Evolutionary conservation across 2,888 invertebrate species (phyloP).

Genomic region (Sabatieria punctata): DNA sequence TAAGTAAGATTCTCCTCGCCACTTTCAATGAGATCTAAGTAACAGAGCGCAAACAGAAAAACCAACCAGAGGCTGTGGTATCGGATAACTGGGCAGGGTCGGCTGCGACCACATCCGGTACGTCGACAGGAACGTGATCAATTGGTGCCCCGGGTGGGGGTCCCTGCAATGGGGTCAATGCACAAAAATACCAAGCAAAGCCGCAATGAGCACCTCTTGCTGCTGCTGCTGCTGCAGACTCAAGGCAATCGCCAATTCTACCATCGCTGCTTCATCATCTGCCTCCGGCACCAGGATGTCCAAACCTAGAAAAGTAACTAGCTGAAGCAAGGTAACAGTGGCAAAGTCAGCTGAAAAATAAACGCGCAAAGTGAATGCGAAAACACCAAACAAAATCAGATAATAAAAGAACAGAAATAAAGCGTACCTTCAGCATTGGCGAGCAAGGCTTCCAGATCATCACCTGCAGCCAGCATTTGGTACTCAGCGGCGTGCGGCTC

Average conservation of each 20-base stretch:
- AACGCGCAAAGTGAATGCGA: no score
- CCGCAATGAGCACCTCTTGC: neutral
- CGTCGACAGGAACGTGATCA: neutral
- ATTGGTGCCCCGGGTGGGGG: neutral
- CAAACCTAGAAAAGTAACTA: no score
- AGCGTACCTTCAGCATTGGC: constrained; percentile 40
- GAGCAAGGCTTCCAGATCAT: constrained; percentile 8
- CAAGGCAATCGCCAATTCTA: constrained; percentile 82
- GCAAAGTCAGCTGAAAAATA: no score
- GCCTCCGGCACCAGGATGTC: constrained; percentile 85
- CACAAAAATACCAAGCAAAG: neutral
- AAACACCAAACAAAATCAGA: no score
- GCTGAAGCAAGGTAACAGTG: no score
- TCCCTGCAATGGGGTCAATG: neutral
- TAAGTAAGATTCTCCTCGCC: no score
- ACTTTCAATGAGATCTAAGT: neutral
- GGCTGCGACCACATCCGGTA: constrained; percentile 15
- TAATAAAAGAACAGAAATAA: no score
- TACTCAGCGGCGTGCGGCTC: neutral
- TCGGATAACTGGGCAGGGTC: constrained; percentile 55
- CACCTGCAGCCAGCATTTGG: neutral
- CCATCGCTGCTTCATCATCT: constrained; percentile 83
- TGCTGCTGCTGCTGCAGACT: constrained; percentile 50
- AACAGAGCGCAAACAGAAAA: neutral
- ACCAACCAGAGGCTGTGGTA: constrained; percentile 49